Evolutionary conservation across 2,113 vertebrate genomes (phyloP), one percentile per base, ranked within the genome.

Genomic region (Orientallactaga bullata): DNA sequence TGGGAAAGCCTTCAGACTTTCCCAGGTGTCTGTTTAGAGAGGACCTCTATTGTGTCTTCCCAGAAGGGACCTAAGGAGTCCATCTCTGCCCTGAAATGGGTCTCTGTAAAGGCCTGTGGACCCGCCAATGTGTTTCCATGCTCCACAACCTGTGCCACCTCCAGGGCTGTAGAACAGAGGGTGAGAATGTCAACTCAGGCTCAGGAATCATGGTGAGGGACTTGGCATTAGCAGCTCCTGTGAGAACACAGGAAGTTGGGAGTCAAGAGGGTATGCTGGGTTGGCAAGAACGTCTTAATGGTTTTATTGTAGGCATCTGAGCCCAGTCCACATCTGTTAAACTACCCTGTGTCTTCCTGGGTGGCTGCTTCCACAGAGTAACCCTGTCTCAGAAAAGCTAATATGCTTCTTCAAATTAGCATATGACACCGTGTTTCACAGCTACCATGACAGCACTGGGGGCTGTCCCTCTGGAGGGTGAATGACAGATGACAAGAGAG

Each of bases 401-500:
- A 39, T 28, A 89, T 68, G 78, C n/a, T 74, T 68, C 13, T 55
- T 69, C 86, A 80, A 28, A 95, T 91, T 93, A 91, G 21, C 18
- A 76, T 12, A 76, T 47, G 71, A 68, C 5, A 9, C 0, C 5
- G 78, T 5, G 1, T 79, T 66, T 92, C 80, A 68, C 42, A 39
- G 76, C 72, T n/a, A n/a, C 37, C 15, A 8, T 11, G 32, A 37
- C 72, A 73, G 77, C 55, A 80, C 74, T 86, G 11, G 9, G 63
- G 83, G 42, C 94, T 79, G 91, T 85, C 72, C 93, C 73, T 88
- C 65, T 12, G 2, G 1, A 10, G 28, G 78, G 74, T 37, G 71
- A 90, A 88, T 94, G 60, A 72, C 88, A n/a, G 90, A 21, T 60
- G 78, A 96, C 92, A 95, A 83, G 88, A 2, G 55, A 76, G 88